These are phyloP conservation scores for Scolopax bukidnonensis DNA, from an alignment of 2,797 vertebrate genomes.

Conservation along the genomic window DNA sequence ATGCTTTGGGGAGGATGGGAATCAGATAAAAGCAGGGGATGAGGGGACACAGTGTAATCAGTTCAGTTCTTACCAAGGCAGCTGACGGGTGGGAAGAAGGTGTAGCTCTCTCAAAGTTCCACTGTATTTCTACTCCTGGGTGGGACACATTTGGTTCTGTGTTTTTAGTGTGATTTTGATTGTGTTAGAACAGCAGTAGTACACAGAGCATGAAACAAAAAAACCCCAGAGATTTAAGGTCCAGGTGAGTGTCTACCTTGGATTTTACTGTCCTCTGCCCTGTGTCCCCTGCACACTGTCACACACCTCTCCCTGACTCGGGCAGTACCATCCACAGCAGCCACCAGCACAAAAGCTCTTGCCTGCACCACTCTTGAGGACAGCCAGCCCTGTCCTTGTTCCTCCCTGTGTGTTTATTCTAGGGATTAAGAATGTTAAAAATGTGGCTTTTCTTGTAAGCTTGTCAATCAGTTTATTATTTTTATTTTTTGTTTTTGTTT, in stretches of 20 bases:
- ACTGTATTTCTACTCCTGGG: background rate
- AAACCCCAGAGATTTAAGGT: background rate
- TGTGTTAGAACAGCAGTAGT: background rate
- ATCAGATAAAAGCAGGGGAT: background rate
- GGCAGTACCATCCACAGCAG: background rate
- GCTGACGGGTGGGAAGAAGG: background rate
- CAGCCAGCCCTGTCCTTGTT: background rate
- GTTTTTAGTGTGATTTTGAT: background rate
- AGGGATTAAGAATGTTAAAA: slow-evolving; percentile 60
- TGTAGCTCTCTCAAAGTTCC: background rate
- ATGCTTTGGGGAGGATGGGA: background rate
- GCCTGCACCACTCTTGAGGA: background rate
- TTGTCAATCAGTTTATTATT: slow-evolving; percentile 57
- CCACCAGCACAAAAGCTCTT: background rate
- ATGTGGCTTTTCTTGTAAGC: slow-evolving; percentile 39
- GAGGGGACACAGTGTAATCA: background rate
- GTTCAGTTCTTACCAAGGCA: background rate
- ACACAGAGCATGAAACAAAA: background rate
- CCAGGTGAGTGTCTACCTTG: background rate
- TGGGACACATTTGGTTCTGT: background rate
- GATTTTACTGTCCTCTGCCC: background rate
- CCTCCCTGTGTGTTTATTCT: slow-evolving; percentile 24
- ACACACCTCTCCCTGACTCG: background rate
- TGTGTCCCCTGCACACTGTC: background rate
- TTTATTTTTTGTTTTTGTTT: slow-evolving; percentile 51